A percentile compares a stretch with the other conserved stretches of the same genome.
phyloP scores from a whole-genome alignment of 2,888 invertebrate genomes.

The Ernsta delagoae region DNA sequence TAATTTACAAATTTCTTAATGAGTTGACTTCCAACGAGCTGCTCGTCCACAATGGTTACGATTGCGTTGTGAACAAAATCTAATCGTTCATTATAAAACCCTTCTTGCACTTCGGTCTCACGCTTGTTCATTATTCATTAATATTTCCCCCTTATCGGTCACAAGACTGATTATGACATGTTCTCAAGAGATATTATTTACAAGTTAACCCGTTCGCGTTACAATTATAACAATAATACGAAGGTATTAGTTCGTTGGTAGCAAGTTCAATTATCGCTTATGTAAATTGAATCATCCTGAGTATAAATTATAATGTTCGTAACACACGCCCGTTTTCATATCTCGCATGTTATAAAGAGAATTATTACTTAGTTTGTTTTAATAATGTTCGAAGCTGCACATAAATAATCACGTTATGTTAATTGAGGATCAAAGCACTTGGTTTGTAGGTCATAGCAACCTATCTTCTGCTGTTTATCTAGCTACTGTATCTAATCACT shows the following conservation, averaged over 20 bases:
- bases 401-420: conserved; percentile 26
- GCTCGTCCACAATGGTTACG: conserved; percentile 44
- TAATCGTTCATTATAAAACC: conserved; percentile 48
- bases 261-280: conserved; percentile 45
- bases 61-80: conserved; percentile 46
- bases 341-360: conserved; percentile 30
- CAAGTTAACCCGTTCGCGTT: conserved; percentile 31
- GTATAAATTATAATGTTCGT: conserved; percentile 52
- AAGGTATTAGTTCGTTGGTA: conserved; percentile 40
- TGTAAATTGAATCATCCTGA: conserved; percentile 51
- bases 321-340: conserved; percentile 45
- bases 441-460: conserved; percentile 18
- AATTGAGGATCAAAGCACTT: conserved; percentile 10
- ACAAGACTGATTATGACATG: conserved; percentile 49
- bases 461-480: conserved; percentile 7
- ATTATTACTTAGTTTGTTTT: conserved; percentile 14
- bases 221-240: conserved; percentile 37
- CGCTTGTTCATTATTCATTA: conserved; percentile 48
- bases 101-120: conserved; percentile 43
- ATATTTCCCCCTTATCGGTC: conserved; percentile 48
- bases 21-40: conserved; percentile 43
- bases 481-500: conserved; percentile 16
- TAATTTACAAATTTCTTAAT: conserved; percentile 48
- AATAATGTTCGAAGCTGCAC: conserved; percentile 19
- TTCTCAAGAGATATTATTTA: conserved; percentile 40